Evolutionary conservation across 2,797 vertebrate genomes (phyloP).

Genomic region (Phataginus tricuspis): DNA sequence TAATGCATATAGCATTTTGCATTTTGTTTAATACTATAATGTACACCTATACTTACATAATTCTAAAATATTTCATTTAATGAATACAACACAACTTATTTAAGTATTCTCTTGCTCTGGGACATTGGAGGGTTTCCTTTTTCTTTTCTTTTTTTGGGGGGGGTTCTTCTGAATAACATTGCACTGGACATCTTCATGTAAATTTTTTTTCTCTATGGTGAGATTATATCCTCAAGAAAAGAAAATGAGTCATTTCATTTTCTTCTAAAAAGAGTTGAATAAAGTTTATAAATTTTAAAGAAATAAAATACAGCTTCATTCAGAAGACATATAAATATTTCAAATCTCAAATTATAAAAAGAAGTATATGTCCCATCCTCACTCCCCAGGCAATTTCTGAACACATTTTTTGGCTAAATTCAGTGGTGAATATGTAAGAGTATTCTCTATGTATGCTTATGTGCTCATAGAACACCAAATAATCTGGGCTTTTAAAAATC

Average conservation of each 20-base stretch:
- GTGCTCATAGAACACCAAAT: background rate
- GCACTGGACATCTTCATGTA: background rate
- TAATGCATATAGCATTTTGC: background rate
- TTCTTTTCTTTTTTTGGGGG: background rate
- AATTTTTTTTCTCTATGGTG: conserved; percentile 10
- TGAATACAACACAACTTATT: background rate
- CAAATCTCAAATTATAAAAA: background rate
- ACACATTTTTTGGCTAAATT: background rate
- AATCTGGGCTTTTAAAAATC: background rate
- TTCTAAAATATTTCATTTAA: conserved; percentile 14
- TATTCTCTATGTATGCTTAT: background rate
- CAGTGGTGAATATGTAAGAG: background rate
- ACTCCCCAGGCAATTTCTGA: background rate
- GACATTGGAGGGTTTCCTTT: background rate
- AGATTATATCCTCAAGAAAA: background rate
- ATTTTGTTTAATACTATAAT: background rate
- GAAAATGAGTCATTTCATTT: background rate
- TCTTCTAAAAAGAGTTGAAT: background rate
- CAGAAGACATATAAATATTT: background rate
- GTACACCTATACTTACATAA: background rate
- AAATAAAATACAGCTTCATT: background rate
- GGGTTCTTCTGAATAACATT: background rate
- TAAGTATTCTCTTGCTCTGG: background rate
- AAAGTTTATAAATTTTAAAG: conserved; percentile 23
- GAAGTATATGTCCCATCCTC: background rate